A percentile compares a stretch with the other conserved stretches of the same genome.
phyloP scores from a whole-genome alignment of 2,888 invertebrate genomes.

The Andricus quercusramuli region DNA sequence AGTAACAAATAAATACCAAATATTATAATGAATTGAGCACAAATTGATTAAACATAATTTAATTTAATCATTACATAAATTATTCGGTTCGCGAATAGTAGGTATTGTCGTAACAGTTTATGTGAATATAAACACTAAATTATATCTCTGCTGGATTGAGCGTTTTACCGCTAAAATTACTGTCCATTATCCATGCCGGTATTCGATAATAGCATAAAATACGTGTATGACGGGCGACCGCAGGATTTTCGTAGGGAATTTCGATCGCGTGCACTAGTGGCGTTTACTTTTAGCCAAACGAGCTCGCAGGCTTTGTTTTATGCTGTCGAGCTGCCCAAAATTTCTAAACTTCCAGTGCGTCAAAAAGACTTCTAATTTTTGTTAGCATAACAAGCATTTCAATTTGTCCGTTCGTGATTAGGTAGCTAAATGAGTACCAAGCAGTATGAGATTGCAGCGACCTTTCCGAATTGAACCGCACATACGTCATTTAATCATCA shows the following conservation, averaged over 20 bases:
- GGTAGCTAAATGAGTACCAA: neutral
- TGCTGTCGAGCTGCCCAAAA: conserved; percentile 4
- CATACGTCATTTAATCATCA: conserved; percentile 27
- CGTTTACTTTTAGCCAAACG: conserved; percentile 28
- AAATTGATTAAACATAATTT: neutral
- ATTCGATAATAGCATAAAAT: conserved; percentile 29
- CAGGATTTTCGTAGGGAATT: conserved; percentile 20
- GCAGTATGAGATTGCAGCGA: neutral
- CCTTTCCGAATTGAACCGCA: conserved; percentile 1
- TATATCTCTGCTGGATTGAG: neutral
- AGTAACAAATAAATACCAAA: neutral
- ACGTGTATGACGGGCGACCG: conserved; percentile 18
- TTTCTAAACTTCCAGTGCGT: neutral
- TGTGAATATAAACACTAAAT: neutral
- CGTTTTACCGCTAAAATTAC: conserved; percentile 14
- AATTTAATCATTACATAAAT: neutral
- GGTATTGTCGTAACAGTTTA: neutral
- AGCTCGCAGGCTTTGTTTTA: conserved; percentile 19
- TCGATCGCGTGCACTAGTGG: conserved; percentile 17
- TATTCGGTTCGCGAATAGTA: neutral
- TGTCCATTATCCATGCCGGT: conserved; percentile 14
- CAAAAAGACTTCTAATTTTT: neutral
- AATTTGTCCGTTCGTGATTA: conserved; percentile 1
- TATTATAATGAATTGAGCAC: neutral
- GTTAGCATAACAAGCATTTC: neutral